Percentiles rank a stretch among this genome's conserved stretches.
phyloP scores from a whole-genome alignment of 2,113 vertebrate genomes.

The Nothobranchius furzeri region DNA sequence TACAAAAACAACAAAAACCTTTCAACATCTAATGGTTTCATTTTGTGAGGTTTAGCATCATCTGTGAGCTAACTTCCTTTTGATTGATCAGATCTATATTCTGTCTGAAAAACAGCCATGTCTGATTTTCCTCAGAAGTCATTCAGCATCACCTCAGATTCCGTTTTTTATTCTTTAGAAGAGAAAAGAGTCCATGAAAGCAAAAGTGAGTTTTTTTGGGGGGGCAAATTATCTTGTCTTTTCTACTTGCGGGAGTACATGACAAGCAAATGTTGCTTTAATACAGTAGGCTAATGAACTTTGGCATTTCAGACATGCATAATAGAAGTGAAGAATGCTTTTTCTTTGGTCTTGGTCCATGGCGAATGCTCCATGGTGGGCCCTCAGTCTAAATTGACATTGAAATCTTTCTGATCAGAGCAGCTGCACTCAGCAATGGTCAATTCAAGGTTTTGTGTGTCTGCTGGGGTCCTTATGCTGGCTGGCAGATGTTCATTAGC shows the following conservation, averaged over 20 bases:
- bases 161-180: background rate
- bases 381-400: conserved; percentile 75
- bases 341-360: conserved; percentile 36
- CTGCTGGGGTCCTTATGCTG: conserved; percentile 73
- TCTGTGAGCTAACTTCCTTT: background rate
- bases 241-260: background rate
- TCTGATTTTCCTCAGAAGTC: background rate
- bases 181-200: conserved; percentile 3
- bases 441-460: conserved; percentile 74
- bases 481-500: conserved; percentile 84
- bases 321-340: conserved; percentile 36
- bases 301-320: conserved; percentile 55
- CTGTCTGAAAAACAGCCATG: background rate
- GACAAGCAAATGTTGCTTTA: conserved; percentile 15
- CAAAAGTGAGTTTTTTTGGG: conserved; percentile 1
- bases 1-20: too few species aligned
- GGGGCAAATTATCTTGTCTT: conserved; percentile 17
- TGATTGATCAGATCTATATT: background rate
- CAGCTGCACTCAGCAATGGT: conserved; percentile 79
- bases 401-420: conserved; percentile 76
- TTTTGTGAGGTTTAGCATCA: background rate
- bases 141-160: background rate
- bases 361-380: conserved; percentile 46
- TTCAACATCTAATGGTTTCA: background rate
- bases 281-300: conserved; percentile 47